phyloP scores from a whole-genome alignment of 2,888 invertebrate genomes.

The Hemistola chrysoprasaria region DNA sequence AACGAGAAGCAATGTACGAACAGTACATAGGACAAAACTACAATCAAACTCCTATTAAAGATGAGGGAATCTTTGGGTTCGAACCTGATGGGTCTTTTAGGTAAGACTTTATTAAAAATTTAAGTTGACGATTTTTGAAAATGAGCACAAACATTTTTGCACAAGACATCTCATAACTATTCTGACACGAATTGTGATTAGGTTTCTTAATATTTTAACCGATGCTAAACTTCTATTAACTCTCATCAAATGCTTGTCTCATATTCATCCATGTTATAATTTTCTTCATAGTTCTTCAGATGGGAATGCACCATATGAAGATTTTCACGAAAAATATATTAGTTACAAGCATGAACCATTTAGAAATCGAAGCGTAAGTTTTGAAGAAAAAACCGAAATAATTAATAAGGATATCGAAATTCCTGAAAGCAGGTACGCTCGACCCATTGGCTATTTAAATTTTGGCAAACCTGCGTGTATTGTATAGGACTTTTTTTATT shows the following conservation, averaged over 20 bases:
- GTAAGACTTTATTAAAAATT: slow-evolving; percentile 39
- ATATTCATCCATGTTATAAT: slow-evolving; percentile 57
- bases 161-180: slow-evolving; percentile 6
- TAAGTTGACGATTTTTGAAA: neutral
- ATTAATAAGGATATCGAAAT: slow-evolving; percentile 55
- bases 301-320: slow-evolving; percentile 84
- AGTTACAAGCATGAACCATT: slow-evolving; percentile 87
- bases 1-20: slow-evolving; percentile 67
- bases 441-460: slow-evolving; percentile 30
- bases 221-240: slow-evolving; percentile 1
- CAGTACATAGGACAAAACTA: slow-evolving; percentile 75
- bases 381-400: slow-evolving; percentile 83
- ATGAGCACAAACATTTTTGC: slow-evolving; percentile 7
- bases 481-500: slow-evolving; percentile 5
- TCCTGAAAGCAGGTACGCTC: slow-evolving; percentile 64
- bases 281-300: slow-evolving; percentile 82
- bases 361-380: slow-evolving; percentile 88
- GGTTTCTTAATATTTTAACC: slow-evolving; percentile 4
- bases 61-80: slow-evolving; percentile 82
- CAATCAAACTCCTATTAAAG: slow-evolving; percentile 81
- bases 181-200: slow-evolving; percentile 3
- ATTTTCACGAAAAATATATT: slow-evolving; percentile 91
- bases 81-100: slow-evolving; percentile 78
- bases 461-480: slow-evolving; percentile 8
- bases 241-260: slow-evolving; percentile 43